Conservation (phyloP, 2,113 vertebrate species). For the Carassius auratus region DNA sequence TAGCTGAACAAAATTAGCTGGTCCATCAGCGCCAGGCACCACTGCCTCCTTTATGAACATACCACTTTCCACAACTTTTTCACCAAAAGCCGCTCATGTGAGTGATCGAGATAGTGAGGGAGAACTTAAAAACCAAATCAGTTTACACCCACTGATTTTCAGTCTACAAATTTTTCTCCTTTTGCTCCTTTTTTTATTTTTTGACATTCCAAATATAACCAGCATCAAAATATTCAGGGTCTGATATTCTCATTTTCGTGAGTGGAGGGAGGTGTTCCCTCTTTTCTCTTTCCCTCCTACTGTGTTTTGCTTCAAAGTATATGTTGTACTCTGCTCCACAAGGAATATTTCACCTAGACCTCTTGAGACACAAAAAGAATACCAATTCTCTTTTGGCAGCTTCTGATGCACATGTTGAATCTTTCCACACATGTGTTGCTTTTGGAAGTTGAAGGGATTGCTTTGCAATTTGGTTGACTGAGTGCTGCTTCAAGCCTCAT, state of each 20-base stretch:
- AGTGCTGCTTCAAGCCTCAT: not conserved
- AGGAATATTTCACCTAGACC: slow-evolving; percentile 38
- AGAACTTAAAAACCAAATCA: not conserved
- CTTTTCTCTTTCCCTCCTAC: slow-evolving; percentile 14
- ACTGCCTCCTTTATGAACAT: not conserved
- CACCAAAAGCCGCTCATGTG: not conserved
- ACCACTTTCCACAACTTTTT: not conserved
- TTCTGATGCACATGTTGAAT: not conserved
- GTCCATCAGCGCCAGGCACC: not conserved
- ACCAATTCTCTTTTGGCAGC: not conserved
- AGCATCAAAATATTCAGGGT: not conserved
- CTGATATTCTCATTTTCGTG: not conserved
- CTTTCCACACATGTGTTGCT: not conserved
- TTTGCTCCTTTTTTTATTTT: not conserved
- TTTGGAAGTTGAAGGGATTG: not conserved
- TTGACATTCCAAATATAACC: slow-evolving; percentile 38
- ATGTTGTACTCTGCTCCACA: not conserved
- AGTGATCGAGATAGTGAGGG: not conserved
- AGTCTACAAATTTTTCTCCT: not conserved
- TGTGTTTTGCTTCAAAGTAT: slow-evolving; percentile 23
- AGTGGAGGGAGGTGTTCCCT: not conserved
- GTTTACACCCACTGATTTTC: not conserved
- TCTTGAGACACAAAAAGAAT: slow-evolving; percentile 13
- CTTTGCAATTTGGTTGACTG: slow-evolving; percentile 10
- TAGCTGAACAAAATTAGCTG: slow-evolving; percentile 37